These are phyloP conservation scores for Chaetophractus vellerosus DNA, from an alignment of 2,797 vertebrate species.

Conservation along the genomic window DNA sequence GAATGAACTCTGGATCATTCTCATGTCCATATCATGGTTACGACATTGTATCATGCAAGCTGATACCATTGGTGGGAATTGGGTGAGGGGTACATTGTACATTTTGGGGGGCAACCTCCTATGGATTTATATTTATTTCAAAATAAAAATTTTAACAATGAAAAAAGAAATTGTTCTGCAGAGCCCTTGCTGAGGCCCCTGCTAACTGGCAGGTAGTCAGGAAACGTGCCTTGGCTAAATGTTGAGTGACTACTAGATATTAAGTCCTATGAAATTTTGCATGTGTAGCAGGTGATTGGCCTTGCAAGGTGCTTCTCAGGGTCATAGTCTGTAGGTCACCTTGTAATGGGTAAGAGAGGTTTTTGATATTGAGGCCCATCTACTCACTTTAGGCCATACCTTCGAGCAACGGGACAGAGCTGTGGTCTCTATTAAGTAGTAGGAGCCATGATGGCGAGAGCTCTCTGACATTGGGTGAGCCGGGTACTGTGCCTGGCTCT, in stretches of 20 bases:
- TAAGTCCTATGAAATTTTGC: neutral
- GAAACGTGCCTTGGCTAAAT: neutral
- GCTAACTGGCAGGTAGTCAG: neutral
- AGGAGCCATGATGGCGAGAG: neutral
- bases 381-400: neutral
- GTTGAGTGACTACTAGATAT: neutral
- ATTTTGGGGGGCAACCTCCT: neutral
- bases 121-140: neutral
- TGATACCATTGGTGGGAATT: accelerated
- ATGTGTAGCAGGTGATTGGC: too few species aligned
- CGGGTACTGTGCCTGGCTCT: neutral
- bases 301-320: neutral
- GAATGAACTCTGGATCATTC: neutral
- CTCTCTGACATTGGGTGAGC: too few species aligned
- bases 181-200: neutral
- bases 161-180: neutral
- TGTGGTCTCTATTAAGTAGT: neutral
- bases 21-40: neutral
- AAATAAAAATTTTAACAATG: neutral
- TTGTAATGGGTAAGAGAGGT: neutral
- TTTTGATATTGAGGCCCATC: neutral
- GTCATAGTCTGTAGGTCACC: neutral
- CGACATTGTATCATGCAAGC: accelerated
- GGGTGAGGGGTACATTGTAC: neutral
- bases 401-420: neutral